These are phyloP conservation scores for Nomada lathburiana DNA, from an alignment of 2,888 invertebrate genomes.

Conservation along the genomic window DNA sequence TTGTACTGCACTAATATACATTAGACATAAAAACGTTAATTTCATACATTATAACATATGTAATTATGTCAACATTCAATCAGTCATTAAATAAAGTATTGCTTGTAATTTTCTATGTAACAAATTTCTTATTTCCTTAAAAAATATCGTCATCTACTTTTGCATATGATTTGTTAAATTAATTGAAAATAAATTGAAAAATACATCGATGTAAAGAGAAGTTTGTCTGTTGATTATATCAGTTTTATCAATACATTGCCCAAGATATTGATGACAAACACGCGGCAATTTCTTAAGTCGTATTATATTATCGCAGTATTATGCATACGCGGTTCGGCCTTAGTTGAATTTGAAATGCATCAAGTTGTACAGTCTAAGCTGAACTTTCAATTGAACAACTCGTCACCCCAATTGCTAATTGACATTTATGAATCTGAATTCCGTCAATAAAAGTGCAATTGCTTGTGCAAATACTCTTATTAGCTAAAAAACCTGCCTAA, in stretches of 20 bases:
- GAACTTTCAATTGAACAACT: neutral
- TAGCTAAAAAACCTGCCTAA: neutral
- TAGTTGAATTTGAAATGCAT: neutral
- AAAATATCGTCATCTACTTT: neutral
- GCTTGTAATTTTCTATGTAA: neutral
- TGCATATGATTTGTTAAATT: neutral
- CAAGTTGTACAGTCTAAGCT: neutral
- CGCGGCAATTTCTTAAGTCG: neutral
- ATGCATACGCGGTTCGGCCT: conserved; percentile 3
- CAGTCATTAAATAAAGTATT: neutral
- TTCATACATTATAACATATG: too few species aligned
- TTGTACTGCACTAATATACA: too few species aligned
- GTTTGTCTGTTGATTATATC: neutral
- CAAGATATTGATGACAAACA: neutral
- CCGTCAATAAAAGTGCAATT: neutral
- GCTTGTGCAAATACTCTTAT: neutral
- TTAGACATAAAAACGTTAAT: too few species aligned
- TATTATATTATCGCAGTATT: neutral
- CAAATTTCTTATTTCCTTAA: neutral
- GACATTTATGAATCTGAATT: neutral
- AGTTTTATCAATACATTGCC: neutral
- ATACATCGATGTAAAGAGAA: too few species aligned
- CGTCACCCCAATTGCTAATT: neutral
- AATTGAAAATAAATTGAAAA: neutral
- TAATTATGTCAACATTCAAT: neutral